Conservation (phyloP, 2,888 invertebrate genomes). For the Orthosia cruda region DNA sequence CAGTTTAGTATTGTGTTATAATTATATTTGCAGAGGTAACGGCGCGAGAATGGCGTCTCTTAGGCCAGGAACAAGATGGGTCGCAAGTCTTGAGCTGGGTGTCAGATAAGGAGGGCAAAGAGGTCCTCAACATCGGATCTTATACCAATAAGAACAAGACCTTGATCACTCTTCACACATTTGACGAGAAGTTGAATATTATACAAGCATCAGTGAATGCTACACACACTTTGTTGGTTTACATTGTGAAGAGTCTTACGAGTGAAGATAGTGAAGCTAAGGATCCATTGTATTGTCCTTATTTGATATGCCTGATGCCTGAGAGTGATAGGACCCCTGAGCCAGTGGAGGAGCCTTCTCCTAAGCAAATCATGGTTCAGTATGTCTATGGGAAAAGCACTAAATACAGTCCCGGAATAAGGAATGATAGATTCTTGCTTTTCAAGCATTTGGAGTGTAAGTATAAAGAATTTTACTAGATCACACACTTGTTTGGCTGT, state of each 20-base stretch:
- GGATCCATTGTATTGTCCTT: conserved; percentile 92
- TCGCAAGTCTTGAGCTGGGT: conserved; percentile 94
- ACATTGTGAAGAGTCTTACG: conserved; percentile 92
- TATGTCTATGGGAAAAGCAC: conserved; percentile 94
- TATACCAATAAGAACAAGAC: conserved; percentile 92
- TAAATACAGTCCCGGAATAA: conserved; percentile 88
- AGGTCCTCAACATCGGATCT: conserved; percentile 91
- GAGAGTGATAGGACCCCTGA: conserved; percentile 82
- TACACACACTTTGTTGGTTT: conserved; percentile 93
- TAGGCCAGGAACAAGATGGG: conserved; percentile 96
- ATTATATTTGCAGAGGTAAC: conserved; percentile 89
- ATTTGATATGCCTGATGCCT: conserved; percentile 92
- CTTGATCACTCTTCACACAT: conserved; percentile 92
- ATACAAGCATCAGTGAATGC: conserved; percentile 96
- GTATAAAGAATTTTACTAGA: conserved; percentile 68
- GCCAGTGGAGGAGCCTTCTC: conserved; percentile 90
- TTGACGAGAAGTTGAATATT: conserved; percentile 93
- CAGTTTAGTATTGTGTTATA: conserved; percentile 17
- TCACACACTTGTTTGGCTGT: not conserved
- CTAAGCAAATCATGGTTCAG: conserved; percentile 95
- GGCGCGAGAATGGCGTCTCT: conserved; percentile 95
- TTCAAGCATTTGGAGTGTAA: conserved; percentile 96
- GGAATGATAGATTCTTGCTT: conserved; percentile 94
- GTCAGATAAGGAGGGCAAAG: conserved; percentile 76
- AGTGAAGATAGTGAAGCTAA: conserved; percentile 77